Base-by-base conservation (phyloP, 2,888 invertebrate species). In the Rhagonycha lutea region DNA sequence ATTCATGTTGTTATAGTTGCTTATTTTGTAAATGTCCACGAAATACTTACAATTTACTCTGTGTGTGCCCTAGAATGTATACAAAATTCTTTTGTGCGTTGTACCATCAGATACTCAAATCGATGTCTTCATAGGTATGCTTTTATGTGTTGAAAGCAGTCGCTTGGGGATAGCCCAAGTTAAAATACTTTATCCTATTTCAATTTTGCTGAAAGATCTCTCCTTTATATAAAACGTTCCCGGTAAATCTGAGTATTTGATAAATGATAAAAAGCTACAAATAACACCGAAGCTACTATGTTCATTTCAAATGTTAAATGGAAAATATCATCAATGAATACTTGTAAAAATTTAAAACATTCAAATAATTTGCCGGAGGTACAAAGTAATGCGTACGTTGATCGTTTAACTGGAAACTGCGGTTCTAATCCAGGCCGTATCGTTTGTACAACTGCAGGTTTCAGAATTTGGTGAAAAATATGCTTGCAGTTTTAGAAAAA, bases 111-210 rank as follows among this genome's bases (percentile, higher is more conserved):
- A 65, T 65, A 68, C 68, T 72, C 47, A 72, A 68, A 68, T 68
- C 68, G 61, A 68, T 68, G 24, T 65, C 61, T 68, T 67, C 68
- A 68, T 72, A 67, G 72, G 67, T 72, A 68, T 72, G 61, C 72
- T 61, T 72, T 72, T 72, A 72, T 68, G 32, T 29, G 68, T 68
- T 68, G 72, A 68, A 72, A 72, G 72, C 72, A 61, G 72, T 62
- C 72, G 29, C 72, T 60, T 61, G 68, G 67, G 72, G 68, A 67
- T 67, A 61, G 68, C 61, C 61, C 24, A 72, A 65, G 71, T 67
- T 65, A 72, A 72, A 72, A 72, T 26, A 63, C 67, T 63, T 72
- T 68, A 62, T 72, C 29, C 68, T 68, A 61, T 68, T 72, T 72
- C 26, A 61, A 18, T 47, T 61, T 72, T 68, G 14, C 72, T 72